phyloP scores from a whole-genome alignment of 2,797 vertebrate genomes.

The Siniperca obscura region DNA sequence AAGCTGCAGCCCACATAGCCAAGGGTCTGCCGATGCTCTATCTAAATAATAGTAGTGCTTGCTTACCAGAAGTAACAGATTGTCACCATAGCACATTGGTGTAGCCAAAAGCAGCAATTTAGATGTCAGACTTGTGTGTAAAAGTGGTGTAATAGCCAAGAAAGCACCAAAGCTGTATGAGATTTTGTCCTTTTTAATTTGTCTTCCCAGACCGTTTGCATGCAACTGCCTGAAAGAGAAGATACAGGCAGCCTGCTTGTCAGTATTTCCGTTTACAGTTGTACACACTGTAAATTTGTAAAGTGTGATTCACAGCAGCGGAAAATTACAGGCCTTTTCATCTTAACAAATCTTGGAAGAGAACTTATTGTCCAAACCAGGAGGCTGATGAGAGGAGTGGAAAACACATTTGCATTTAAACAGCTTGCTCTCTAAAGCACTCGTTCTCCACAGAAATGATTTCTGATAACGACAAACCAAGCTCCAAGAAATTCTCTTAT shows the following conservation, averaged over 20 bases:
- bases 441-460: slow-evolving; percentile 31
- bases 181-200: slow-evolving; percentile 32
- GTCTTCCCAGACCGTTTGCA: slow-evolving; percentile 27
- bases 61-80: slow-evolving; percentile 58
- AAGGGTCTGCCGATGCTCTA: slow-evolving; percentile 30
- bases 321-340: slow-evolving; percentile 70
- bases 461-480: slow-evolving; percentile 38
- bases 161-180: slow-evolving; percentile 24
- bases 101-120: slow-evolving; percentile 68
- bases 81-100: slow-evolving; percentile 65
- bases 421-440: slow-evolving; percentile 48
- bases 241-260: slow-evolving; percentile 31
- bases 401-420: slow-evolving; percentile 74
- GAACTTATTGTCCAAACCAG: slow-evolving; percentile 64
- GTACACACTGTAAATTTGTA: slow-evolving; percentile 56
- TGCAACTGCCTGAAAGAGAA: slow-evolving; percentile 35
- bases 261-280: slow-evolving; percentile 41
- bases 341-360: slow-evolving; percentile 54
- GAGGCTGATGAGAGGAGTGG: slow-evolving; percentile 60
- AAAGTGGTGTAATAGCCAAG: slow-evolving; percentile 50
- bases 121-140: slow-evolving; percentile 63
- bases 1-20: slow-evolving; percentile 37
- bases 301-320: slow-evolving; percentile 62
- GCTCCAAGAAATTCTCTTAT: slow-evolving; percentile 10
- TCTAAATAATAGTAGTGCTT: slow-evolving; percentile 67